These are phyloP conservation scores for Atethmia centrago DNA, from an alignment of 2,888 invertebrate species.

Conservation along the genomic window DNA sequence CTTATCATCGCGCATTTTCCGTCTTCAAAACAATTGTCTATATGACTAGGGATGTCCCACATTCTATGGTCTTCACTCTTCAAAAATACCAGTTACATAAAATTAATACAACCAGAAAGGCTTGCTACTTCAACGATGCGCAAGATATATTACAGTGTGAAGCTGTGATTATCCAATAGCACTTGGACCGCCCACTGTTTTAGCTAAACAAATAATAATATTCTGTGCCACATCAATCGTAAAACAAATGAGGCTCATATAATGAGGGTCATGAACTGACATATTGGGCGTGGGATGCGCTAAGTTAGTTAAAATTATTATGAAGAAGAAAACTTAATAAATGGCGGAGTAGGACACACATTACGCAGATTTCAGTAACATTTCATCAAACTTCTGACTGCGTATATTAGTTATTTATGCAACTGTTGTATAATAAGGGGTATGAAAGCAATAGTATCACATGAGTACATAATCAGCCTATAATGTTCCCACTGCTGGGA, in stretches of 20 bases:
- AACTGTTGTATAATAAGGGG: too few relatives aligned
- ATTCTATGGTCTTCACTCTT: background rate
- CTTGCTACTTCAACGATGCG: background rate
- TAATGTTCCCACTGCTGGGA: too few relatives aligned
- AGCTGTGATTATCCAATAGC: slow-evolving; percentile 7
- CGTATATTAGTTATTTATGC: too few relatives aligned
- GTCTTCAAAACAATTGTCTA: too few relatives aligned
- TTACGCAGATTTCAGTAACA: background rate
- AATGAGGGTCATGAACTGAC: slow-evolving; percentile 11
- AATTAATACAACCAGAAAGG: background rate
- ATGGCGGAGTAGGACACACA: background rate
- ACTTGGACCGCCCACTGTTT: slow-evolving; percentile 47
- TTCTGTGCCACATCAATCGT: too few relatives aligned
- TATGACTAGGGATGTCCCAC: background rate
- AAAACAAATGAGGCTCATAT: slow-evolving; percentile 24
- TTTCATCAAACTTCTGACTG: background rate
- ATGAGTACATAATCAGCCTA: too few relatives aligned
- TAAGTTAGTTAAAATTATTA: background rate
- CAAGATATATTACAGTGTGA: slow-evolving; percentile 25
- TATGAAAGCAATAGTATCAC: too few relatives aligned
- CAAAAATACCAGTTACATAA: background rate
- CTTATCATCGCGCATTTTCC: background rate
- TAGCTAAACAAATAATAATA: too few relatives aligned
- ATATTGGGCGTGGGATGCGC: background rate
- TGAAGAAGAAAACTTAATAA: background rate